Conservation (phyloP, 1,140 invertebrate genomes). For the Tigriopus japonicus region DNA sequence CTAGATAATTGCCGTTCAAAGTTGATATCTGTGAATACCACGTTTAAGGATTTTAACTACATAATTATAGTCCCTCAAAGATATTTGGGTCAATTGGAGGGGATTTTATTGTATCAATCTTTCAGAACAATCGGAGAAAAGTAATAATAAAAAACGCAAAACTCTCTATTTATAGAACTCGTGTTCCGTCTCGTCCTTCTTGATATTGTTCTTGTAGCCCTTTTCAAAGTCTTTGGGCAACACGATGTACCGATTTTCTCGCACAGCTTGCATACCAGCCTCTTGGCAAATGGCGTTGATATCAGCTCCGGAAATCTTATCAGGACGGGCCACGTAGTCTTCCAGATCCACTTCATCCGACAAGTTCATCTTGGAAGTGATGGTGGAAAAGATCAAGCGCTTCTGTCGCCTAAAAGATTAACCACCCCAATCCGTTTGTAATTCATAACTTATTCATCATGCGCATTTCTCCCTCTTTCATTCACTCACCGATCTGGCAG, state of each 20-base stretch:
- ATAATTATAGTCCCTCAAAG: too few relatives aligned
- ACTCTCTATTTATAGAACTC: conserved; percentile 92
- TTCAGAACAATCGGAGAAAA: too few relatives aligned
- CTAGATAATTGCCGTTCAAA: too few relatives aligned
- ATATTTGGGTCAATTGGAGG: too few relatives aligned
- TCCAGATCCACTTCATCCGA: conserved; percentile 98
- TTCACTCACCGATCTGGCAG: conserved; percentile 67
- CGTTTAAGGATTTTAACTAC: too few relatives aligned
- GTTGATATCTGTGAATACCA: too few relatives aligned
- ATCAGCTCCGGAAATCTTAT: conserved; percentile 95
- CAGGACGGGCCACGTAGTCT: conserved; percentile 93
- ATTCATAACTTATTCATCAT: too few relatives aligned
- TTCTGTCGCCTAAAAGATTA: conserved; percentile 62
- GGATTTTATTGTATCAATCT: too few relatives aligned
- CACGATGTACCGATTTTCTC: conserved; percentile 97
- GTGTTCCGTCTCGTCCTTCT: conserved; percentile 97
- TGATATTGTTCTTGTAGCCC: conserved; percentile 97
- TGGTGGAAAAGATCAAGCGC: conserved; percentile 91
- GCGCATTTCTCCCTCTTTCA: too few relatives aligned
- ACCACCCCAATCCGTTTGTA: too few relatives aligned
- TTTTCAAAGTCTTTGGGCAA: conserved; percentile 98
- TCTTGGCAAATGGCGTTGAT: conserved; percentile 99
- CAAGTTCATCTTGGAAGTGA: conserved; percentile 97
- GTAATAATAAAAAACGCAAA: conserved; percentile 15
- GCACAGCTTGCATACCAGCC: conserved; percentile 82